Percentiles rank a stretch among this genome's conserved stretches.
Conservation (phyloP, 2,888 invertebrate species). For the Chaetogeoica ovagalla region DNA sequence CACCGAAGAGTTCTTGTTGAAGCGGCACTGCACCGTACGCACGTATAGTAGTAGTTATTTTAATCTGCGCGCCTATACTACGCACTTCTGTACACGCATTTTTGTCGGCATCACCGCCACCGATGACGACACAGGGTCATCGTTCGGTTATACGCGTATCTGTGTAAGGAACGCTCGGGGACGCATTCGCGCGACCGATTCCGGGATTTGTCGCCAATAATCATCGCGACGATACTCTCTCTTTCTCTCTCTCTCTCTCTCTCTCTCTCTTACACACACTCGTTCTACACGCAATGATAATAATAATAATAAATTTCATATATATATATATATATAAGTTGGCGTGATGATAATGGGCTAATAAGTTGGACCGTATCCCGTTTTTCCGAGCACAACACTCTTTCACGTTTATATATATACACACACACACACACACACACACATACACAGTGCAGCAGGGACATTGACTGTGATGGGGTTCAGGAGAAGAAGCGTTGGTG, state of each 20-base stretch:
- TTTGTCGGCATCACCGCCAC: background rate
- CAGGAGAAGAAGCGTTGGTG: background rate
- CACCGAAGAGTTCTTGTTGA: no score
- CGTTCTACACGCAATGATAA: background rate
- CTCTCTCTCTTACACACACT: no score
- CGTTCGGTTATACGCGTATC: background rate
- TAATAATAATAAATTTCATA: conserved; percentile 33
- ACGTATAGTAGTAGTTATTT: no score
- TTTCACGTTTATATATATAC: background rate
- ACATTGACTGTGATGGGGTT: background rate
- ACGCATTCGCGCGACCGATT: conserved; percentile 8
- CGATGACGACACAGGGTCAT: conserved; percentile 1
- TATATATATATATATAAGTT: conserved; percentile 36
- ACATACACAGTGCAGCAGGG: background rate
- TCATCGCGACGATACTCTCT: background rate
- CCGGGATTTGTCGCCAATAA: conserved; percentile 36
- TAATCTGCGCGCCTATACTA: no score
- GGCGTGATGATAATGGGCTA: conserved; percentile 52
- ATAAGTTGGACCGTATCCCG: conserved; percentile 48
- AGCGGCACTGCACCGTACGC: no score
- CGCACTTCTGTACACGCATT: background rate
- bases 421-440: background rate
- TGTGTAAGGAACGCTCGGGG: background rate
- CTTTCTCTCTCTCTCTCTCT: no score
- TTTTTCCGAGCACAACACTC: background rate